A percentile compares a stretch with the other conserved stretches of the same genome.
These are phyloP conservation scores for Gephyroberyx darwinii DNA, from an alignment of 2,797 vertebrate genomes.

Conservation along the genomic window DNA sequence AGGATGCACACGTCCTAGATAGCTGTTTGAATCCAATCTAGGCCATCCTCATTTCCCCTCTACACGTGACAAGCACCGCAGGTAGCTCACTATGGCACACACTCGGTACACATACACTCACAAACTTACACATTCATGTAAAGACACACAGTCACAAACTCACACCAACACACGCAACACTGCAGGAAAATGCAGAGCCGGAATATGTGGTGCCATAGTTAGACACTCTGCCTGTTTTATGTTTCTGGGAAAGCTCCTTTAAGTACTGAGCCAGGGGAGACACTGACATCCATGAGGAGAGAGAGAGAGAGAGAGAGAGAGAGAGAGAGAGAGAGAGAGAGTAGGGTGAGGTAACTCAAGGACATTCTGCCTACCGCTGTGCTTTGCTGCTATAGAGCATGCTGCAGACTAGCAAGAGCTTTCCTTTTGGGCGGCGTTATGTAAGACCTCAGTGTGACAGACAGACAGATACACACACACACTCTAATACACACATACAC, in stretches of 20 bases:
- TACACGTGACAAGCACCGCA: conserved; percentile 74
- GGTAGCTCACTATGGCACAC: conserved; percentile 64
- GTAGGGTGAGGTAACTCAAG: conserved; percentile 77
- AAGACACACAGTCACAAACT: conserved; percentile 22
- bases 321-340: conserved; percentile 50
- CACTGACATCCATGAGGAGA: conserved; percentile 47
- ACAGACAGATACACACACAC: conserved; percentile 58
- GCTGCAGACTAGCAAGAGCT: conserved; percentile 78
- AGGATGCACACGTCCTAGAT: conserved; percentile 77
- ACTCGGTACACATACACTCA: conserved; percentile 21
- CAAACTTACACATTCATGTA: conserved; percentile 13
- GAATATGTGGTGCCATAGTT: conserved; percentile 38
- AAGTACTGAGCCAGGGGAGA: conserved; percentile 59
- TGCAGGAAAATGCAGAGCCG: conserved; percentile 41
- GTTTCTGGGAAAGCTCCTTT: conserved; percentile 59
- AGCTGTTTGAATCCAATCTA: conserved; percentile 79
- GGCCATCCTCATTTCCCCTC: conserved; percentile 74
- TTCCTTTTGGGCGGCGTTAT: conserved; percentile 77
- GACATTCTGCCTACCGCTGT: conserved; percentile 77
- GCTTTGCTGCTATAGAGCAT: conserved; percentile 73
- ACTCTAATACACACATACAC: conserved; percentile 37
- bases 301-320: conserved; percentile 2
- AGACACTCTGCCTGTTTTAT: conserved; percentile 24
- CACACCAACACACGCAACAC: conserved; percentile 3
- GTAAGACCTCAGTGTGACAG: conserved; percentile 76